Evolutionary conservation across 2,113 vertebrate genomes (phyloP).

Genomic region (Thymallus thymallus): DNA sequence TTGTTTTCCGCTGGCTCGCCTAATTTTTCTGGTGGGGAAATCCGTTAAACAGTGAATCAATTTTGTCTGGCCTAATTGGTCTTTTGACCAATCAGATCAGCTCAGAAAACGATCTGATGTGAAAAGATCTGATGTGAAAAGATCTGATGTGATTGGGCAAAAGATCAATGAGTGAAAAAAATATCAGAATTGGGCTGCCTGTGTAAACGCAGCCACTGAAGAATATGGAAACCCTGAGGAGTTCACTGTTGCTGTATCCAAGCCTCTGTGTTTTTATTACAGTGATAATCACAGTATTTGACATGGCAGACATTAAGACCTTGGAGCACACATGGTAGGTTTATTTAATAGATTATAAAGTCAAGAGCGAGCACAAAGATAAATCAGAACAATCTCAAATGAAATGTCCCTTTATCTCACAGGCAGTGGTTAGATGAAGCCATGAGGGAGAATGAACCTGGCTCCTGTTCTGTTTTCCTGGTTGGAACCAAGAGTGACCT

Average conservation of each 20-base stretch:
- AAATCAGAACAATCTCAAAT: neutral
- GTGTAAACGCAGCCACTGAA: neutral
- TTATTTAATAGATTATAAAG: neutral
- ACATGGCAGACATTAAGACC: conserved; percentile 75
- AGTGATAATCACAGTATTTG: conserved; percentile 73
- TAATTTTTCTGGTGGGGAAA: too few relatives aligned
- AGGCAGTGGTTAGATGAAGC: conserved; percentile 90
- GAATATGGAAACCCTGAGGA: neutral
- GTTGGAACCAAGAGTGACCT: conserved; percentile 90
- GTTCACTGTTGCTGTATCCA: neutral
- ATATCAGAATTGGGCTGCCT: too few relatives aligned
- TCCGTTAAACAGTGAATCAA: too few relatives aligned
- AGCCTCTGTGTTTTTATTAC: conserved; percentile 16
- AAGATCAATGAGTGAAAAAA: too few relatives aligned
- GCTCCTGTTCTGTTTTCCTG: conserved; percentile 81
- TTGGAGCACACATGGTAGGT: conserved; percentile 85
- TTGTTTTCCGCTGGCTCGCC: too few relatives aligned
- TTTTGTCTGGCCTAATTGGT: neutral
- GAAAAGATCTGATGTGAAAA: too few relatives aligned
- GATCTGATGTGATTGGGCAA: too few relatives aligned
- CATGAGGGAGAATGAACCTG: conserved; percentile 82
- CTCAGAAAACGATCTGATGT: too few relatives aligned
- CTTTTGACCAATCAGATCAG: too few relatives aligned
- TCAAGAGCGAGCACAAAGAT: neutral
- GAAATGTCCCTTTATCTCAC: conserved; percentile 2